Evolutionary conservation across 2,113 vertebrate genomes (phyloP).

Genomic region (Pelodiscus sinensis): DNA sequence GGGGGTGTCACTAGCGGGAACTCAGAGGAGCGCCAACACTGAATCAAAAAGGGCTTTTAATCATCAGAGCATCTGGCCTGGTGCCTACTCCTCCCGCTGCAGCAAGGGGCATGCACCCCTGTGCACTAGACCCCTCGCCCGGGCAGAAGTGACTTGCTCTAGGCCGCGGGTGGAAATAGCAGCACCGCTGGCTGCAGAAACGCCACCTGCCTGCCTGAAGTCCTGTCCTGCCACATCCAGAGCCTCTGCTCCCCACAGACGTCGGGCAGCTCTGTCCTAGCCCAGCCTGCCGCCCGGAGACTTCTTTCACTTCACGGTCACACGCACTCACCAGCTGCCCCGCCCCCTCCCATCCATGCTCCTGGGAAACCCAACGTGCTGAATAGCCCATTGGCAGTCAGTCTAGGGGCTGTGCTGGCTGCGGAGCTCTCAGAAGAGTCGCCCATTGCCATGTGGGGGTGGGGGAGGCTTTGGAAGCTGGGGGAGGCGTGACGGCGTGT

Average conservation of each 20-base stretch:
- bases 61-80: background rate
- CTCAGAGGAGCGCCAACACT: background rate
- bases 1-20: background rate
- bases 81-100: conserved; percentile 21
- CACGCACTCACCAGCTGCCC: background rate
- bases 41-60: background rate
- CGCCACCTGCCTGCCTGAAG: background rate
- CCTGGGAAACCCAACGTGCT: background rate
- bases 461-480: no score
- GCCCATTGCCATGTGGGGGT: no score
- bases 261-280: background rate
- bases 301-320: fast-evolving
- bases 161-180: background rate
- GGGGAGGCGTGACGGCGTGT: no score
- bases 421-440: background rate
- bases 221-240: fast-evolving
- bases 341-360: background rate
- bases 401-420: background rate
- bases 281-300: fast-evolving
- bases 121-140: no score
- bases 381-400: background rate
- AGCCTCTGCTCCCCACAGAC: background rate
- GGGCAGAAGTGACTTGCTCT: background rate
- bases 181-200: background rate
- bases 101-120: conserved; percentile 34